Base-by-base conservation (phyloP, 2,888 invertebrate genomes). In the Aspidiotus rigidus region DNA sequence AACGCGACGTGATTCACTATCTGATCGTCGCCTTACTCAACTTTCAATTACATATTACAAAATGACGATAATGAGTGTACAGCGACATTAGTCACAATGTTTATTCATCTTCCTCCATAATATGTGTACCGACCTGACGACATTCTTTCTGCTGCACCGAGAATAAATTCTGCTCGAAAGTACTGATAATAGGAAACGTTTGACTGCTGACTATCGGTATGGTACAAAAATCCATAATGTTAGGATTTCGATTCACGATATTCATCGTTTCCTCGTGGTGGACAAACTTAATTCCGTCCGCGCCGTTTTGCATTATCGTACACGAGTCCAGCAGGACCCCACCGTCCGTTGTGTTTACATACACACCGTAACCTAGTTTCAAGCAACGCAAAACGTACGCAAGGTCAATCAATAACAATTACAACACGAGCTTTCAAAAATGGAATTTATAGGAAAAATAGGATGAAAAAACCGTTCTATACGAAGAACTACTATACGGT, bases 261-360 rank as follows among this genome's bases (percentile, higher is more conserved):
- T 59, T 17, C 13, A 56, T 15, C 9, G 49, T 53, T 11, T 88
- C 85, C 79, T 93, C 90, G 74, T 90, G 88, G 67, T 88, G 87
- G 15, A 91, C 85, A 77, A 90, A 94, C 77, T 90, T 87, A 66
- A 97, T 80, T 40, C 96, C 96, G 78, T 96, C 95, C 0, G 88
- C 94, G 7, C 89, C 91, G 78, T 96, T 97, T 74, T 89, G 88
- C 72, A 85, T 84, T 13, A 96, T 82, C 60, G 83, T 80, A 74
- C 92, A 90, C 73, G 87, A 86, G 73, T 89, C 87, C 66, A 96
- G 81, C 74, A 86, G 85, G 9, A 89, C 83, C 76, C 88, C 82
- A 1, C 94, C 94, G 75, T 87, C 88, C 64, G 90, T 90, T 73
- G 91, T 91, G 80, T 95, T 94, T 57, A 94, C 84, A 79, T 89